Percentiles rank a stretch among this genome's conserved stretches.
Conservation (phyloP, 2,888 invertebrate species). For the Galerucella pusilla region DNA sequence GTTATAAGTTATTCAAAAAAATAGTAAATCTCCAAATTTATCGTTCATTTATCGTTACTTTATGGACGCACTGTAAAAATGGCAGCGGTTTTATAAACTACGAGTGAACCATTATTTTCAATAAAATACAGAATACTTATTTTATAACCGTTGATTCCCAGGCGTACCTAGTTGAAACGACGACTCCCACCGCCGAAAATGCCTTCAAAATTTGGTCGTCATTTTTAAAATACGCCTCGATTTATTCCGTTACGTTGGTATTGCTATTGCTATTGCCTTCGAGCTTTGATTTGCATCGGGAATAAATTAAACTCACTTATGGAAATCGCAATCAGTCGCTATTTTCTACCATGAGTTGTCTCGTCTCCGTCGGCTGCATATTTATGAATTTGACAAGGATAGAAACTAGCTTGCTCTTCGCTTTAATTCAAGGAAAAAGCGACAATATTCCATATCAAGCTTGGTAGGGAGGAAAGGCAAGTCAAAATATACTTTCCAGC, state of each 20-base stretch:
- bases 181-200: slow-evolving; percentile 23
- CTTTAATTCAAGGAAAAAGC: not conserved
- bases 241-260: slow-evolving; percentile 45
- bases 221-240: slow-evolving; percentile 46
- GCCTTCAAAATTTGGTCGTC: slow-evolving; percentile 23
- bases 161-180: slow-evolving; percentile 8
- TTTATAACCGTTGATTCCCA: slow-evolving; percentile 7
- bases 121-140: not conserved
- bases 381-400: slow-evolving; percentile 50
- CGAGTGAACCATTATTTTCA: not conserved
- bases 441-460: slow-evolving; percentile 10
- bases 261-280: slow-evolving; percentile 48
- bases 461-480: not conserved
- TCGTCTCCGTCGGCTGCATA: slow-evolving; percentile 45
- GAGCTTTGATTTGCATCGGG: slow-evolving; percentile 53
- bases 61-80: no score
- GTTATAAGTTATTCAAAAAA: no score
- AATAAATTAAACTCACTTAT: slow-evolving; percentile 57
- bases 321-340: slow-evolving; percentile 56
- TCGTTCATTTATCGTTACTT: no score
- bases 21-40: no score
- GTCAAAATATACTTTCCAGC: not conserved
- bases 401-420: not conserved
- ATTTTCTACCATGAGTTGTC: slow-evolving; percentile 52
- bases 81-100: no score